A percentile compares a stretch with the other conserved stretches of the same genome.
Conservation (phyloP, 2,113 vertebrate genomes). For the Colistium nudipinnis region DNA sequence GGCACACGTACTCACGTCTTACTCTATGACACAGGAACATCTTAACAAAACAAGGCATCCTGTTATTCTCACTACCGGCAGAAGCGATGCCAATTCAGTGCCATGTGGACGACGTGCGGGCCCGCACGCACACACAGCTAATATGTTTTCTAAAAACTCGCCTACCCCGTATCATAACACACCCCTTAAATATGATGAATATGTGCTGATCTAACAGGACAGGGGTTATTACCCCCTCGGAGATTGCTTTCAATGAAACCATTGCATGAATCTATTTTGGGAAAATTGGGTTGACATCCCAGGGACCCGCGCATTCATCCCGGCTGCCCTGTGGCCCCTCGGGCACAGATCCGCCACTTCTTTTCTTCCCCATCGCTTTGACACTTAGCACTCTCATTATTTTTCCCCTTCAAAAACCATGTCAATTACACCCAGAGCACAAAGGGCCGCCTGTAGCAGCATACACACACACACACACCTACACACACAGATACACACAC, state of each 20-base stretch:
- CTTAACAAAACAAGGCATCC: conserved; percentile 72
- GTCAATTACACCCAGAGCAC: conserved; percentile 46
- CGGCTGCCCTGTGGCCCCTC: conserved; percentile 36
- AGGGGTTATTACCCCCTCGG: conserved; percentile 54
- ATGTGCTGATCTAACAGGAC: conserved; percentile 52
- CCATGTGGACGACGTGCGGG: conserved; percentile 21
- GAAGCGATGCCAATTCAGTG: conserved; percentile 40
- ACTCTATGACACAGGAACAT: conserved; percentile 66
- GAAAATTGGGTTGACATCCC: conserved; percentile 55
- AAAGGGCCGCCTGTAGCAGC: not conserved
- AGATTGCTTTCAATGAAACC: conserved; percentile 58
- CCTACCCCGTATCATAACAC: conserved; percentile 50
- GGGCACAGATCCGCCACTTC: conserved; percentile 43
- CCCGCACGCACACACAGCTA: conserved; percentile 6
- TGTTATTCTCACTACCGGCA: conserved; percentile 71
- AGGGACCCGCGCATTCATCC: conserved; percentile 27
- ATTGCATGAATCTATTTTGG: conserved; percentile 50
- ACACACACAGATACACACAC: not conserved
- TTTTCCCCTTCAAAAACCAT: conserved; percentile 48
- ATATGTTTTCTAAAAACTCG: conserved; percentile 35
- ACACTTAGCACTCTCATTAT: conserved; percentile 64
- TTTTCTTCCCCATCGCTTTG: conserved; percentile 32
- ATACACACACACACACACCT: not conserved
- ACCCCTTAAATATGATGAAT: conserved; percentile 59
- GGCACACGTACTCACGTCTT: conserved; percentile 11